Evolutionary conservation across 2,888 invertebrate species (phyloP), one percentile per base, ranked within the genome.

Genomic region (Amphipoea oculea): DNA sequence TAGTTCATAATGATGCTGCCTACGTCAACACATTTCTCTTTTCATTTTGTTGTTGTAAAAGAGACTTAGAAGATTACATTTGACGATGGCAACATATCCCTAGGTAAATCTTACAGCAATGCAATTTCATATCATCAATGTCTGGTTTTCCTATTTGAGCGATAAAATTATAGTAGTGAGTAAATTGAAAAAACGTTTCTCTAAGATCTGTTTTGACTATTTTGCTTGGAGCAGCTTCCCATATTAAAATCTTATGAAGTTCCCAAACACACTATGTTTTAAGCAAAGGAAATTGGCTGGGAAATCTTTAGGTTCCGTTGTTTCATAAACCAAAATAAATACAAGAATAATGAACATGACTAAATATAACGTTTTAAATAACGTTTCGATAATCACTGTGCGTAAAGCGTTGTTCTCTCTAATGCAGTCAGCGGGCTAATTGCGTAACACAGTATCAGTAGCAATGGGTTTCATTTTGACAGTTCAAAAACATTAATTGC

Each of bases 41-140:
- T 78, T 67, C 14, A 5, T 23, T 5, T 54, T 62, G 54, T 1
- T 42, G 48, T 68, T 68, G 29, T 84, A 48, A 84, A 81, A 48
- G 36, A 14, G 51, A 82, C 29, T 57, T 51, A 79, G 17, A 14
- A 65, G n/a, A 65, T 73, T 66, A 42, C 17, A 70, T 23, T 82
- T 23, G 54, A 69, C 14, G 11, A 54, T 57, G 36, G 54, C 45
- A 51, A 36, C 23, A 36, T 73, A n/a, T 4, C n/a, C 4, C 12
- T 42, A 40, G 4, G 54, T n/a, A 57, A 57, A n/a, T 11, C 63
- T 65, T 36, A 11, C 14, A 54, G 23, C 23, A 23, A 36, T 70
- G 51, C 14, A 36, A 9, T 70, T 51, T 71, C 23, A 17, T 69
- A 36, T 36, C 42, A 29, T 36, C 17, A 73, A 66, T 57, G 17